Conservation (phyloP, 2,888 invertebrate species). For the Eustalomyia histrio region DNA sequence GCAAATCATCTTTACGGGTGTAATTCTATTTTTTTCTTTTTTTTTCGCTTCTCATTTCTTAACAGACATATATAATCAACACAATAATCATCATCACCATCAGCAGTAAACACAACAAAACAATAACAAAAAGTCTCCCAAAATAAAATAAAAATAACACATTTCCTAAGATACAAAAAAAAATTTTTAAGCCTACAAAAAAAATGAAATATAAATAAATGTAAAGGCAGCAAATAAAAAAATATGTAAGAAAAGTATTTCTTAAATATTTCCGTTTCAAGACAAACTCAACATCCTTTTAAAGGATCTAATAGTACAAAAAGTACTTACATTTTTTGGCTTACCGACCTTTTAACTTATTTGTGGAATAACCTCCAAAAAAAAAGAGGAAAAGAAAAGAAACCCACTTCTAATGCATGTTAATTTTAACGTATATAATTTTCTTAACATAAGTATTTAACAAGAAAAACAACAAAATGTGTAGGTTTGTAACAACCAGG, state of each 20-base stretch:
- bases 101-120: neutral
- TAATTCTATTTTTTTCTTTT: conserved; percentile 18
- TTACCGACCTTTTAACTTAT: conserved; percentile 5
- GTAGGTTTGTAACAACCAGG: too few relatives aligned
- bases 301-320: neutral
- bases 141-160: neutral
- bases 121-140: conserved; percentile 11
- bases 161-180: conserved; percentile 1
- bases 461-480: too few relatives aligned
- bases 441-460: too few relatives aligned
- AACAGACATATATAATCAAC: conserved; percentile 48
- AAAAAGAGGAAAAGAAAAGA: neutral
- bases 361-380: neutral
- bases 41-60: conserved; percentile 5
- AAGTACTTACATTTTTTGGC: conserved; percentile 5
- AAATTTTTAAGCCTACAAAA: neutral
- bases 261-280: conserved; percentile 38
- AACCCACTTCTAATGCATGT: neutral
- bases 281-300: conserved; percentile 12
- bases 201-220: neutral
- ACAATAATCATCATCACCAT: conserved; percentile 33
- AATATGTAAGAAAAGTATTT: neutral
- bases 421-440: neutral
- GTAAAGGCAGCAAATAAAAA: neutral
- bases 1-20: conserved; percentile 53